Evolutionary conservation across 2,797 vertebrate species (phyloP), one percentile per base, ranked within the genome.

Genomic region (Sylvia borin): DNA sequence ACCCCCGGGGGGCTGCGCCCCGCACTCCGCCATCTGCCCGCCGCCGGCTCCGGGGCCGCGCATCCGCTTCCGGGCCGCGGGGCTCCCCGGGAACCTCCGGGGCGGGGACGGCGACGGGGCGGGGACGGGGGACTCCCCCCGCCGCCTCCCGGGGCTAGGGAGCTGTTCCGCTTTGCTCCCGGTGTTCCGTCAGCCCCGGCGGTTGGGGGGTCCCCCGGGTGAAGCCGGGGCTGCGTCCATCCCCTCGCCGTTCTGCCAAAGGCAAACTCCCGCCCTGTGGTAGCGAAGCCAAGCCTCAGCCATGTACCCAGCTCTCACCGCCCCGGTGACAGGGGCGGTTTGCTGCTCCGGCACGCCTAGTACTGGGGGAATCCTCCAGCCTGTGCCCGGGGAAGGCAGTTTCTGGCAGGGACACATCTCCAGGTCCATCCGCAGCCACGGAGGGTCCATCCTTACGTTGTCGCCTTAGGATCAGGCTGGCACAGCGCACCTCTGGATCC

Each of bases 1-100:
- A 25, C 82, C 97, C 77, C 97, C 95, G 55, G 73, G 82, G 72
- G 97, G 96, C 95, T 95, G 78, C 76, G 88, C 87, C 95, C 99
- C 99, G 95, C 92, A 98, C 97, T 97, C 98, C 32, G 97, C 96
- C 97, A 95, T 95, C 93, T 88, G 95, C 91, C 96, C 96, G 94
- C 83, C 54, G 54, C 97, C 94, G 92, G 93, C 91, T 70, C 93
- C 94, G 60, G 26, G 54, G 53, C 92, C 68, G 81, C 38, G 93
- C 95, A 97, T 97, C 96, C 97, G 95, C 96, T 97, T 97, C 97
- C 97, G 97, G 40, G 75, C 92, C 73, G 86, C 81, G 64, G 83
- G 71, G 95, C 67, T 73, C 58, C 38, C 53, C 70, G 92, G 95
- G 85, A 91, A 20, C 68, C 76, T 88, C 90, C 93, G 87, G 87